Conservation (phyloP, 2,113 vertebrate species). For the Percina caprodes region DNA sequence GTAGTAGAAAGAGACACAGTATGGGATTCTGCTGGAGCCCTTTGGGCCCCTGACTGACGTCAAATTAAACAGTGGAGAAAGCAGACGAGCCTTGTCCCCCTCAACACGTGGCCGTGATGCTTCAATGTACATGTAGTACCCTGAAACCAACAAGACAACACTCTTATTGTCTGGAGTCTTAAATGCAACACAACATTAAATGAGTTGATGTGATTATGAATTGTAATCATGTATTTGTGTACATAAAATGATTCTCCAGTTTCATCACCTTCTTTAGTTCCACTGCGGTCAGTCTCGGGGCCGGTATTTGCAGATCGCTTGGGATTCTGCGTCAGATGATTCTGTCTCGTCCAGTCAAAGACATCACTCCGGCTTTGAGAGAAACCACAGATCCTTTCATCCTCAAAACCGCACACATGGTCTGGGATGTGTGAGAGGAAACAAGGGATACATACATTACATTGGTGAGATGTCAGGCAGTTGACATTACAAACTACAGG, state of each 20-base stretch:
- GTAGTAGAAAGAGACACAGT: slow-evolving; percentile 98
- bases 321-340: slow-evolving; percentile 92
- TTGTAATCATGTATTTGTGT: neutral
- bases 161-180: neutral
- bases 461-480: neutral
- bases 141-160: slow-evolving; percentile 76
- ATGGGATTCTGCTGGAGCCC: slow-evolving; percentile 89
- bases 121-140: slow-evolving; percentile 99
- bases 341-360: slow-evolving; percentile 98
- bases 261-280: slow-evolving; percentile 90
- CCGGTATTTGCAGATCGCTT: slow-evolving; percentile 95
- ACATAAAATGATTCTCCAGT: neutral
- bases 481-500: slow-evolving; percentile 18
- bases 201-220: neutral
- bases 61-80: slow-evolving; percentile 96
- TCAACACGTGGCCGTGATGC: slow-evolving; percentile 89
- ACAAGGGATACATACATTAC: neutral
- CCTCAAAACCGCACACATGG: slow-evolving; percentile 95
- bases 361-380: slow-evolving; percentile 92
- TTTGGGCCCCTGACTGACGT: slow-evolving; percentile 82
- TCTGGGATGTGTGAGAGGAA: slow-evolving; percentile 75
- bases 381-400: slow-evolving; percentile 95
- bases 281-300: slow-evolving; percentile 92
- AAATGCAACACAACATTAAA: neutral
- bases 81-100: slow-evolving; percentile 92